Conservation (phyloP, 2,797 vertebrate genomes). For the Danionella dracula region DNA sequence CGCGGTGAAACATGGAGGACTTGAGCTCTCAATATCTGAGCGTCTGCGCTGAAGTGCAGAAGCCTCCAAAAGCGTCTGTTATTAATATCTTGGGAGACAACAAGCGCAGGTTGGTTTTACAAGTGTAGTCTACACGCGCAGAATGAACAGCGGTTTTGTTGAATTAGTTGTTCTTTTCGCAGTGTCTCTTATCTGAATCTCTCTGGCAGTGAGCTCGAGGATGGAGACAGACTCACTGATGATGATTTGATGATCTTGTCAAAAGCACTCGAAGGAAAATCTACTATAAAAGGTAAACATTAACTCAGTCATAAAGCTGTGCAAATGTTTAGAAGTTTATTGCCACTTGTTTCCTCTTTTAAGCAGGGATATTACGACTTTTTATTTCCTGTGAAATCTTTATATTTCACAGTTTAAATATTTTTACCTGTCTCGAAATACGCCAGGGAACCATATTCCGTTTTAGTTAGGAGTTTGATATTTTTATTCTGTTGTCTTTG, state of each 20-base stretch:
- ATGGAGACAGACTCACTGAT: slow-evolving; percentile 64
- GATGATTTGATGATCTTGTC: slow-evolving; percentile 63
- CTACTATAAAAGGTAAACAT: slow-evolving; percentile 67
- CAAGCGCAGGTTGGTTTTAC: slow-evolving; percentile 35
- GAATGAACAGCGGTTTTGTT: background rate
- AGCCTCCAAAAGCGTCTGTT: slow-evolving; percentile 63
- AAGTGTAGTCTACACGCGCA: background rate
- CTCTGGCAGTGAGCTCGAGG: slow-evolving; percentile 66
- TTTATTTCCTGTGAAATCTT: too few species aligned
- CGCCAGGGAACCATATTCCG: too few species aligned
- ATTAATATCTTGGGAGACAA: slow-evolving; percentile 52
- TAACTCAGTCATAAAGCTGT: background rate
- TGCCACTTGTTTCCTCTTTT: background rate
- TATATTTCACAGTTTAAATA: too few species aligned
- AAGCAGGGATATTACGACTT: too few species aligned
- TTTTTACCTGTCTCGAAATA: too few species aligned
- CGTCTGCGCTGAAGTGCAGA: slow-evolving; percentile 57
- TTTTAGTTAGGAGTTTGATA: too few species aligned
- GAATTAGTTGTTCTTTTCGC: background rate
- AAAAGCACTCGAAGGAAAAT: slow-evolving; percentile 51
- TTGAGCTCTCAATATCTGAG: slow-evolving; percentile 51
- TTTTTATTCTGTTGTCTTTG: too few species aligned
- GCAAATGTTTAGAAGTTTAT: background rate
- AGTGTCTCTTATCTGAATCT: slow-evolving; percentile 63
- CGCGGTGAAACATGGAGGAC: slow-evolving; percentile 3